These are phyloP conservation scores for Nebria brevicollis DNA, from an alignment of 2,888 invertebrate genomes.

Conservation along the genomic window DNA sequence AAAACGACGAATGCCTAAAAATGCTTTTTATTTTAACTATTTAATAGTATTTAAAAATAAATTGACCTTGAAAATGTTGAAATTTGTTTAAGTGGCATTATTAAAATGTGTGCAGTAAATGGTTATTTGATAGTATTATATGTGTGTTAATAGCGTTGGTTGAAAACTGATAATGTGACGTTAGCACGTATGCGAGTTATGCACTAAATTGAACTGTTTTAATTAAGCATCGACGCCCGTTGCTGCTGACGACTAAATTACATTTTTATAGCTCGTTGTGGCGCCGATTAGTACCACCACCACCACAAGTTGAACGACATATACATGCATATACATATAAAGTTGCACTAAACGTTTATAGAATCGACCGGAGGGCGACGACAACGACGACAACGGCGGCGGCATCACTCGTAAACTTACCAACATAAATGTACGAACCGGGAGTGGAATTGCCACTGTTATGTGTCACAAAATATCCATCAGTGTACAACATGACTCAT, in stretches of 20 bases:
- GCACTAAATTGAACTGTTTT: constrained; percentile 51
- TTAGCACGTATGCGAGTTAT: constrained; percentile 27
- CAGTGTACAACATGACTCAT: not conserved
- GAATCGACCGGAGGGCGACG: constrained; percentile 27
- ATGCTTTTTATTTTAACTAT: too few relatives aligned
- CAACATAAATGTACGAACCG: constrained; percentile 17
- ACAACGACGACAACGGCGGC: not conserved
- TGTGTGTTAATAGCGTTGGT: constrained; percentile 1
- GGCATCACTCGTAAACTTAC: constrained; percentile 17
- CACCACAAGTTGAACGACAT: not conserved
- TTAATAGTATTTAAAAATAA: not conserved
- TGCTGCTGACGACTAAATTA: constrained; percentile 50
- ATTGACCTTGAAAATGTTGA: not conserved
- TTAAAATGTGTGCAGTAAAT: not conserved
- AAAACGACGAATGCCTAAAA: too few relatives aligned
- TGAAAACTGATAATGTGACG: constrained; percentile 33
- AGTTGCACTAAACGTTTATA: constrained; percentile 32
- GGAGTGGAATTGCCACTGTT: not conserved
- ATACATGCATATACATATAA: constrained; percentile 11
- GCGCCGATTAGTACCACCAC: constrained; percentile 48
- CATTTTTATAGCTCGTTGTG: constrained; percentile 51
- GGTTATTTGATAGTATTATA: not conserved
- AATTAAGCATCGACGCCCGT: constrained; percentile 50
- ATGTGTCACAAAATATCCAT: not conserved
- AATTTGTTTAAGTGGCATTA: not conserved